Base-by-base conservation (phyloP, 2,888 invertebrate species). In the Rhagophthalmus giganteus region DNA sequence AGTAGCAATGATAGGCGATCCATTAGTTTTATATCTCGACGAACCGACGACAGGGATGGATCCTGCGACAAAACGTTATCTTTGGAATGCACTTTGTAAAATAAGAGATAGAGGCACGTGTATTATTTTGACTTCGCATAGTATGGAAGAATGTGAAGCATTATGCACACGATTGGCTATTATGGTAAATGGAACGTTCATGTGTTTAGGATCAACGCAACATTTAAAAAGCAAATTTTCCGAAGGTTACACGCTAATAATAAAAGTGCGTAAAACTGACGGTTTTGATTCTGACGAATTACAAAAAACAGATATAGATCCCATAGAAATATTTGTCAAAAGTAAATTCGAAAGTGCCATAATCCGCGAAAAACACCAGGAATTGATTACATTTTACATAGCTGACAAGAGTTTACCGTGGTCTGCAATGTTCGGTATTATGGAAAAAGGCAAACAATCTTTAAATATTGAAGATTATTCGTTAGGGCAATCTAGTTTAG, bases 61-160 rank as follows among this genome's bases (percentile, higher is more conserved):
- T 68, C 87, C 90, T 1, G 86, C 85, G 2, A 88, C 91, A 2
- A 83, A 90, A 64, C 79, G 92, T 41, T 83, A 87, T 54, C 79
- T 94, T 7, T 93, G 93, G 93, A 80, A 87, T 61, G 85, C 86
- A 8, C 79, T 91, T 16, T 79, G 81, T 54, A 79, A 81, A 46
- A 81, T 87, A 26, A 78, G 88, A 32, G 83, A 85, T 46, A 77
- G 81, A 1, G 90, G 91, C 0, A 82, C 82, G 68, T 86, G 88
- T 48, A 82, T 93, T 40, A 79, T 94, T 52, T 78, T 93, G 49
- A 93, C 93, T 9, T 91, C 91, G 27, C 89, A 90, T 76, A 88
- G 87, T 70, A 90, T 91, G 88, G 90, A 90, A 74, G 90, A 91
- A 74, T 90, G 90, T 73, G 90, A 91, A 76, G 89, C 89, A 11